Evolutionary conservation across 2,888 invertebrate species (phyloP).

Genomic region (Teleogryllus oceanicus): DNA sequence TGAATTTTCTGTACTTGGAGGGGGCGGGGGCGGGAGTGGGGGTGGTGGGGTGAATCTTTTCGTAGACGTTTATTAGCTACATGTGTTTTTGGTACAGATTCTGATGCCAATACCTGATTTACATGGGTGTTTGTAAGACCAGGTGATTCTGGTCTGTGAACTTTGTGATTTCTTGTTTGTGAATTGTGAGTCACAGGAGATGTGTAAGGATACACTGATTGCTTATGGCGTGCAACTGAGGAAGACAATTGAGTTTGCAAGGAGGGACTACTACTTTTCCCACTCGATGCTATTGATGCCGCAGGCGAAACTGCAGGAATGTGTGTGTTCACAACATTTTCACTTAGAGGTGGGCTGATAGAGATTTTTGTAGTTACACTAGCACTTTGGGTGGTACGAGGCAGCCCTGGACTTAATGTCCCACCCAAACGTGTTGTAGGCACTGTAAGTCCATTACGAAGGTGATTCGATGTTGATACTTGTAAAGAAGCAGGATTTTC

Average conservation of each 20-base stretch:
- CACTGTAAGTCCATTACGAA: slow-evolving; percentile 45
- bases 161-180: slow-evolving; percentile 21
- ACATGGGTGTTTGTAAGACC: neutral
- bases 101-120: slow-evolving; percentile 36
- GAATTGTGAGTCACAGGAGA: slow-evolving; percentile 1
- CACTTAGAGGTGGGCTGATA: slow-evolving; percentile 18
- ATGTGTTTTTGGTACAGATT: slow-evolving; percentile 53
- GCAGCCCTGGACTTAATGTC: slow-evolving; percentile 40
- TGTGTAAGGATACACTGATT: neutral
- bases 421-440: neutral
- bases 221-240: slow-evolving; percentile 27
- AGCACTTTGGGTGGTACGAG: slow-evolving; percentile 11
- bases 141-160: slow-evolving; percentile 23
- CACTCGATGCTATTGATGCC: slow-evolving; percentile 33
- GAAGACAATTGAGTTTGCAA: slow-evolving; percentile 30
- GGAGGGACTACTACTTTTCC: slow-evolving; percentile 35
- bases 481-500: slow-evolving; percentile 40
- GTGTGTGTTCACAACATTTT: neutral
- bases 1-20: slow-evolving; percentile 36
- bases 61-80: slow-evolving; percentile 54
- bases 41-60: slow-evolving; percentile 45
- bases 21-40: slow-evolving; percentile 21
- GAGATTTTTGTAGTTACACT: slow-evolving; percentile 18
- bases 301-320: slow-evolving; percentile 21
- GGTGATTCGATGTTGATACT: slow-evolving; percentile 39